phyloP scores from a whole-genome alignment of 1,140 invertebrate genomes.

The Drosophila kohkoa region DNA sequence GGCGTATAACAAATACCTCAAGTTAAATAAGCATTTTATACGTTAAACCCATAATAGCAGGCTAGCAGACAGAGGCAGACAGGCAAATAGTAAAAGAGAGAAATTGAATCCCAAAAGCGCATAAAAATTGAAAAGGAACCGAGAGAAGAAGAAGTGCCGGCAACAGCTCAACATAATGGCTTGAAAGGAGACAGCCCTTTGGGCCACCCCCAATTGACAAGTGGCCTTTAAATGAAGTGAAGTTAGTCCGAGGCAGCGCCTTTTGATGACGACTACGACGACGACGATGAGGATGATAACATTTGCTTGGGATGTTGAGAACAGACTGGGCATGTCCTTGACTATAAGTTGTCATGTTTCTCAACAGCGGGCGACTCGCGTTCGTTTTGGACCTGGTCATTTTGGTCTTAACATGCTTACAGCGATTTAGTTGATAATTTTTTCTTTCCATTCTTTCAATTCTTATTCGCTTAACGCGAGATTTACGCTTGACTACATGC shows the following conservation, averaged over 20 bases:
- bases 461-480: slow-evolving; percentile 51
- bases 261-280: slow-evolving; percentile 40
- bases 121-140: slow-evolving; percentile 18
- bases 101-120: slow-evolving; percentile 46
- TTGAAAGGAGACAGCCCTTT: slow-evolving; percentile 20
- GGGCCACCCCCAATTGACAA: slow-evolving; percentile 61
- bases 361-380: slow-evolving; percentile 27
- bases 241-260: slow-evolving; percentile 40
- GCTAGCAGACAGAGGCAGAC: slow-evolving; percentile 10
- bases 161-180: slow-evolving; percentile 40
- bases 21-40: slow-evolving; percentile 53
- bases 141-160: slow-evolving; percentile 17
- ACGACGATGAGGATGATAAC: slow-evolving; percentile 34
- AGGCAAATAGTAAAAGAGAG: slow-evolving; percentile 25
- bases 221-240: slow-evolving; percentile 77
- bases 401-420: slow-evolving; percentile 57
- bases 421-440: slow-evolving; percentile 66
- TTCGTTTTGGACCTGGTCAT: slow-evolving; percentile 40
- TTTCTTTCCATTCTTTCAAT: slow-evolving; percentile 28
- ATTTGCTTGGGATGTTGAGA: slow-evolving; percentile 4
- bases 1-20: slow-evolving; percentile 17
- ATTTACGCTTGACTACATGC: slow-evolving; percentile 55
- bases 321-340: slow-evolving; percentile 59
- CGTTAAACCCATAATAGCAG: slow-evolving; percentile 40
- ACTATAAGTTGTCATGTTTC: slow-evolving; percentile 59